These are phyloP conservation scores for Gadopsis bispinosus DNA, from an alignment of 2,797 vertebrate species.

Conservation along the genomic window DNA sequence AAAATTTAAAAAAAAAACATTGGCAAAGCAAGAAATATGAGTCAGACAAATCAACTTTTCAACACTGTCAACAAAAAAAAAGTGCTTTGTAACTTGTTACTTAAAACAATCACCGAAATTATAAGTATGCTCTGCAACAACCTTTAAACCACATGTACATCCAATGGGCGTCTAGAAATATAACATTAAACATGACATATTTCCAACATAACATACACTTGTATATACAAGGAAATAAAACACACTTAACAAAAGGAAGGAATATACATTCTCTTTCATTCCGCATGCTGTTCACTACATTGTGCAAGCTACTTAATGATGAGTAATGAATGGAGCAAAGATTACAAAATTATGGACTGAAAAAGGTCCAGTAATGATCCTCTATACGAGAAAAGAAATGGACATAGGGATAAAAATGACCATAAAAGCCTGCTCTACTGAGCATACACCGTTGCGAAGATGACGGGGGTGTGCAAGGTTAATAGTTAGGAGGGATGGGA, in stretches of 20 bases:
- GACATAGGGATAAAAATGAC: slow-evolving; percentile 34
- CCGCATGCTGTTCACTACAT: slow-evolving; percentile 68
- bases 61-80: slow-evolving; percentile 35
- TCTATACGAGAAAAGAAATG: slow-evolving; percentile 28
- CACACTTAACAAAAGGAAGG: slow-evolving; percentile 10
- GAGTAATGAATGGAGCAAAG: slow-evolving; percentile 53
- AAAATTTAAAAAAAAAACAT: slow-evolving; percentile 25
- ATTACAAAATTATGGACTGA: slow-evolving; percentile 34
- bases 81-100: slow-evolving; percentile 17
- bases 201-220: slow-evolving; percentile 35
- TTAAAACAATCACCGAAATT: slow-evolving; percentile 32
- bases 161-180: slow-evolving; percentile 6
- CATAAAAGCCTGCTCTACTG: slow-evolving; percentile 17
- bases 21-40: slow-evolving; percentile 36
- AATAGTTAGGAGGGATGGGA: slow-evolving; percentile 44
- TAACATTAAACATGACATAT: slow-evolving; percentile 6
- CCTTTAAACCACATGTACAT: slow-evolving; percentile 1
- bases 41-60: slow-evolving; percentile 38
- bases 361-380: slow-evolving; percentile 43
- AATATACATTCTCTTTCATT: slow-evolving; percentile 43
- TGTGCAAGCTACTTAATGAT: slow-evolving; percentile 50
- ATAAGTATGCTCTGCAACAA: slow-evolving; percentile 7
- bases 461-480: slow-evolving; percentile 29
- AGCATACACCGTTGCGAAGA: slow-evolving; percentile 49
- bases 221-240: slow-evolving; percentile 23